Evolutionary conservation across 2,797 vertebrate species (phyloP).

Genomic region (Manis crassicaudata): DNA sequence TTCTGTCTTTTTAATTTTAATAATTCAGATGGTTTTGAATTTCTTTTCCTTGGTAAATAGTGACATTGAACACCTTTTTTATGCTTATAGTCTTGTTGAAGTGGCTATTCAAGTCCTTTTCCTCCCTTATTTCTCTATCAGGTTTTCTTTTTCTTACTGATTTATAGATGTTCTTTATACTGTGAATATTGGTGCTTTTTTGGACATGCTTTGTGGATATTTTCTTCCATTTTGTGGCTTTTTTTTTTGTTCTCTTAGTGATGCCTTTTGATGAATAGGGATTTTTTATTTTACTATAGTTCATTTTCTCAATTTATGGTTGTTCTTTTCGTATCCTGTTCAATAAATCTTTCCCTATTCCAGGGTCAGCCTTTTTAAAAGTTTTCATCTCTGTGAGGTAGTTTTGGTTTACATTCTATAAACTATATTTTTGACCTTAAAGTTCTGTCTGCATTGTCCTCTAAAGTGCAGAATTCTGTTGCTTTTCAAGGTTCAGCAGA

Average conservation of each 20-base stretch:
- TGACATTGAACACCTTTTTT: neutral
- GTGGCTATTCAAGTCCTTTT: neutral
- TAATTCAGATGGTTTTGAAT: neutral
- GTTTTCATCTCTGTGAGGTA: neutral
- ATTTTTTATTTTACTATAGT: neutral
- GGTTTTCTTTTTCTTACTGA: neutral
- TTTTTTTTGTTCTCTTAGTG: neutral
- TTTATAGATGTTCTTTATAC: neutral
- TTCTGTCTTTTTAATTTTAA: neutral
- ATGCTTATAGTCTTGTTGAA: neutral
- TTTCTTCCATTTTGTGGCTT: neutral
- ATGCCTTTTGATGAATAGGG: neutral
- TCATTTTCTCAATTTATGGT: constrained; percentile 19
- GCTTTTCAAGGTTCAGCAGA: constrained; percentile 94
- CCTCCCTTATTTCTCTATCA: neutral
- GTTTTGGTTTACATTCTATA: constrained; percentile 23
- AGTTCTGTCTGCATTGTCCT: constrained; percentile 21
- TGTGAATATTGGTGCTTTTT: neutral
- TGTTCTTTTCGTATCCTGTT: neutral
- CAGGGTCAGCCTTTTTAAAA: neutral
- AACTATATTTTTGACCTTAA: neutral
- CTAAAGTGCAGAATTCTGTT: constrained; percentile 60
- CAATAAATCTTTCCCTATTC: neutral
- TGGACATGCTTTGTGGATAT: neutral
- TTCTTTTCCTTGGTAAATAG: constrained; percentile 1